Conservation (phyloP, 2,797 vertebrate species). For the Borostomias antarcticus region DNA sequence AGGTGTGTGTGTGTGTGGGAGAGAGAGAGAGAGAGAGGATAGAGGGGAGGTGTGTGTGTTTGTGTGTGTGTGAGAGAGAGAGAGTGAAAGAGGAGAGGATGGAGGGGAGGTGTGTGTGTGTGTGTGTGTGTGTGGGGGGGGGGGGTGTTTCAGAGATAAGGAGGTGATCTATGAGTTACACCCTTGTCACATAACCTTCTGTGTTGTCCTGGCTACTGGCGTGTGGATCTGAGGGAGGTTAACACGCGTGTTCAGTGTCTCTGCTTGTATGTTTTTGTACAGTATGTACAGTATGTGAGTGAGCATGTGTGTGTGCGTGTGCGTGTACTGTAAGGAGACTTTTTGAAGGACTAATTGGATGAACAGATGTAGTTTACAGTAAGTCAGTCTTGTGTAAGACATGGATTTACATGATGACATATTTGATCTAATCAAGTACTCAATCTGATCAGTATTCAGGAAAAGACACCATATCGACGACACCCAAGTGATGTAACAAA, state of each 20-base stretch:
- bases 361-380: too few species aligned
- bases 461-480: conserved; percentile 17
- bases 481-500: conserved; percentile 29
- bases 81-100: too few species aligned
- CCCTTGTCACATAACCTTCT: background rate
- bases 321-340: too few species aligned
- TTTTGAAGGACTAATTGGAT: too few species aligned
- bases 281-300: background rate
- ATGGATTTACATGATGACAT: background rate
- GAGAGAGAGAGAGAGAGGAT: background rate
- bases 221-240: conserved; percentile 16
- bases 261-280: background rate
- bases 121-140: background rate
- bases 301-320: too few species aligned
- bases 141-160: background rate
- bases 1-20: conserved; percentile 30
- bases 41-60: too few species aligned
- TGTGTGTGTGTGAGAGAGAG: background rate
- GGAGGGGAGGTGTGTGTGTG: background rate
- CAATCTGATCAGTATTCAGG: conserved; percentile 48
- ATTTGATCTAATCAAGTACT: conserved; percentile 35
- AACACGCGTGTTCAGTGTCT: background rate
- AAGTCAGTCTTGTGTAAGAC: too few species aligned
- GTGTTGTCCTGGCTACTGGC: conserved; percentile 17
- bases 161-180: background rate